Evolutionary conservation across 2,113 vertebrate species (phyloP).

Genomic region (Damaliscus lunatus): DNA sequence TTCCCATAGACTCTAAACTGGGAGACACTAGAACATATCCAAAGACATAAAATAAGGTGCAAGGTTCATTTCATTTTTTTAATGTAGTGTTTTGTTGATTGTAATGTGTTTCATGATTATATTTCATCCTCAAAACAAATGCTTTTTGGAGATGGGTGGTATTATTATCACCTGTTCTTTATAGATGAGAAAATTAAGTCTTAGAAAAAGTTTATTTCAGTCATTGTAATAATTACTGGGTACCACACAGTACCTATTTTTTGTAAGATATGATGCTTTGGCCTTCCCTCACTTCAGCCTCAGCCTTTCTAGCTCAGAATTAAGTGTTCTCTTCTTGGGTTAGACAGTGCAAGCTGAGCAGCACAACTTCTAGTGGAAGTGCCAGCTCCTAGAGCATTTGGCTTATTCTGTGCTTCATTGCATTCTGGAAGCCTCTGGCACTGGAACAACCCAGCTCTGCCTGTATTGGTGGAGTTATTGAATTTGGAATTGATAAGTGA

Average conservation of each 20-base stretch:
- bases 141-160: neutral
- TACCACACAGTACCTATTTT: neutral
- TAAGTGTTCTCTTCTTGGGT: neutral
- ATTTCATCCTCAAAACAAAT: neutral
- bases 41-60: neutral
- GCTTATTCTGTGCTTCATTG: neutral
- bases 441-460: neutral
- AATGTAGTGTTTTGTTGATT: neutral
- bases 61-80: neutral
- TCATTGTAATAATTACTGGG: neutral
- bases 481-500: neutral
- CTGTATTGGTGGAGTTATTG: neutral
- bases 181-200: neutral
- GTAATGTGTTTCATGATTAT: neutral
- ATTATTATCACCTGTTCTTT: neutral
- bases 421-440: neutral
- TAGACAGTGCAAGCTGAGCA: neutral
- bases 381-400: neutral
- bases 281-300: neutral
- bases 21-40: neutral
- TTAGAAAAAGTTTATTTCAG: conserved; percentile 20
- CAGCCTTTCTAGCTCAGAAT: neutral
- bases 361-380: neutral
- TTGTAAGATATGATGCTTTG: neutral
- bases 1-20: neutral